Evolutionary conservation across 92 coral and sea anemone species (phyloP).

Genomic region (Porites cylindrica): DNA sequence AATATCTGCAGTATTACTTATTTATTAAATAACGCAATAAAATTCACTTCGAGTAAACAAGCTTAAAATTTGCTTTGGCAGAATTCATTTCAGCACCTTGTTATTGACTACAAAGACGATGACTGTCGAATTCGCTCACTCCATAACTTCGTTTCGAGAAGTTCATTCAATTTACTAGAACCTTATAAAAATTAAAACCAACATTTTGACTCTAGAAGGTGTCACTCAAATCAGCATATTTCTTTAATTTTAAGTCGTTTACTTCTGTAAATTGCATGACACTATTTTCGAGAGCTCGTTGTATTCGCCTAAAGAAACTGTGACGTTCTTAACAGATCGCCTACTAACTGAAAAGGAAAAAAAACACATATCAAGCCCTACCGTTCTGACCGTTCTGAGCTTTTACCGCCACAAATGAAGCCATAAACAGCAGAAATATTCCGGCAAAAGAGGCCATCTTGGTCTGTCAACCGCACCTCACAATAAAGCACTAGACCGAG

Average conservation of each 20-base stretch:
- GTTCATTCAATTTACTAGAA: neutral
- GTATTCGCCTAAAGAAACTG: neutral
- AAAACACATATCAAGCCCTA: neutral
- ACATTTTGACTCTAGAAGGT: neutral
- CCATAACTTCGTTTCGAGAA: neutral
- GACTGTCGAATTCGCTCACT: neutral
- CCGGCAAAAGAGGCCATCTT: conserved; percentile 17
- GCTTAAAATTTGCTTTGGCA: conserved; percentile 2
- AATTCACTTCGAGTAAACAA: conserved; percentile 2
- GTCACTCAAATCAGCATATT: neutral
- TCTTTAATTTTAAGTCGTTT: neutral
- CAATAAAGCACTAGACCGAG: conserved; percentile 21
- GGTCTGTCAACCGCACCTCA: conserved; percentile 38
- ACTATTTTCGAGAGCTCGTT: neutral
- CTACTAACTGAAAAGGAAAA: neutral
- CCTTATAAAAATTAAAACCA: neutral
- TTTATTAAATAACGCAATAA: conserved; percentile 1
- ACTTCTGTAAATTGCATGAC: conserved; percentile 11
- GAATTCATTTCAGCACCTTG: neutral
- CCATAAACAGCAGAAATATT: neutral
- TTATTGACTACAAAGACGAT: neutral
- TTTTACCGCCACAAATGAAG: neutral
- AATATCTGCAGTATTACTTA: conserved; percentile 5
- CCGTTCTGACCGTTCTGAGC: too few relatives aligned
- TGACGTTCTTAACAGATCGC: neutral